Evolutionary conservation across 1,140 invertebrate genomes (phyloP).

Genomic region (Anthonomus grandis): DNA sequence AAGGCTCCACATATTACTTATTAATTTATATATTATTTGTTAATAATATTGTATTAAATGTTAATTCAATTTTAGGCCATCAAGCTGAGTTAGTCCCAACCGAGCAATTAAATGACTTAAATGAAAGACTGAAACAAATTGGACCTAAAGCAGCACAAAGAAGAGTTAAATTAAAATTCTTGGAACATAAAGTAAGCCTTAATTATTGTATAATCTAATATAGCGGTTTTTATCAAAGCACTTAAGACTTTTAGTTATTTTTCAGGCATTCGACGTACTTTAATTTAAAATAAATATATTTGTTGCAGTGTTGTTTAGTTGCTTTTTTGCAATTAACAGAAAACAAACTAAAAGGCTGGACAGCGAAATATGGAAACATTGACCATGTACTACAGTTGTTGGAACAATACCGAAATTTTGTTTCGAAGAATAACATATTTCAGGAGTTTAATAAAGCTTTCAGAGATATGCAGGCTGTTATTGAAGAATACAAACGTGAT

Average conservation of each 20-base stretch:
- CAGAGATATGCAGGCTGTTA: slow-evolving; percentile 85
- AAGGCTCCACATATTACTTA: too few relatives aligned
- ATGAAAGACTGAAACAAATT: slow-evolving; percentile 67
- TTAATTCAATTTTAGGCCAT: too few relatives aligned
- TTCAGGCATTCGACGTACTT: neutral
- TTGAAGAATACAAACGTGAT: slow-evolving; percentile 86
- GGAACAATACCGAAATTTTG: slow-evolving; percentile 88
- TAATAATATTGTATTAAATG: too few relatives aligned
- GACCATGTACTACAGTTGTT: slow-evolving; percentile 79
- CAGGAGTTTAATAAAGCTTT: slow-evolving; percentile 92
- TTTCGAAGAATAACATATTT: slow-evolving; percentile 87
- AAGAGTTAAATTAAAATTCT: slow-evolving; percentile 78
- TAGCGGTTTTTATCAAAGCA: neutral
- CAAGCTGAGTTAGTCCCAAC: slow-evolving; percentile 63
- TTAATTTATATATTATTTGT: too few relatives aligned
- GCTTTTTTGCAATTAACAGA: slow-evolving; percentile 87
- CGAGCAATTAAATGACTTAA: slow-evolving; percentile 79
- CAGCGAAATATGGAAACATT: slow-evolving; percentile 80
- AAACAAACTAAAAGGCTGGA: slow-evolving; percentile 84
- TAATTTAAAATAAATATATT: neutral
- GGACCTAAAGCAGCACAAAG: slow-evolving; percentile 69
- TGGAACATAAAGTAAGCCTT: slow-evolving; percentile 79
- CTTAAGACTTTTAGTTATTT: neutral
- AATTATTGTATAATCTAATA: slow-evolving; percentile 4
- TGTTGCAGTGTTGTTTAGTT: slow-evolving; percentile 74